Base-by-base conservation (phyloP, 2,797 vertebrate genomes). In the Euphonia xanthogaster region DNA sequence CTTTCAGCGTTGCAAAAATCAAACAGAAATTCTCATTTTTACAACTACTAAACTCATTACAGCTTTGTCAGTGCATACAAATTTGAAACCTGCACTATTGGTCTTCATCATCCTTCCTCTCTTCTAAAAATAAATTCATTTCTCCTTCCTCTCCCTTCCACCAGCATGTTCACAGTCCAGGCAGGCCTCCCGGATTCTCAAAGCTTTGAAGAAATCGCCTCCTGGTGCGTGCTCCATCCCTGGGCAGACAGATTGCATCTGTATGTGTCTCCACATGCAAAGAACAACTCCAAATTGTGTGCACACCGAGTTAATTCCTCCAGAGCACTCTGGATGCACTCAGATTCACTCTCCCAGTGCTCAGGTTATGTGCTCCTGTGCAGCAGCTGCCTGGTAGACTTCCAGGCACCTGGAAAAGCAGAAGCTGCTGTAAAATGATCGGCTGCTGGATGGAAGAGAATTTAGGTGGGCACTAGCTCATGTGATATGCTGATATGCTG, bases 31-130 rank as follows among this genome's bases (percentile, higher is more conserved):
- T 79, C 50, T 89, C 35, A 35, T 35, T 85, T 93, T 83, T 82
- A 80, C 24, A 80, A 65, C n/a, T 62, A n/a, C 57, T 11, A 14
- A 74, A 88, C 80, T 95, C 28, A 47, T 48, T 72, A 44, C 21
- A 40, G 54, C 39, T 93, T 95, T 58, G 31, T 67, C 63, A 50
- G 42, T 23, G 42, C 50, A 22, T 28, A 30, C 44, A 58, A 15
- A 77, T 63, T 73, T 74, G 53, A 87, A 85, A 82, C 22, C 24
- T 88, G 68, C 60, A 37, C 60, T 84, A 73, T 13, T 58, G 44
- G 28, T 94, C 62, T 71, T 76, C 44, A 73, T 89, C 71, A 82
- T 83, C 63, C 74, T 92, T 93, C 72, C 60, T 73, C 70, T 88
- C 60, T 82, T 81, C 80, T 74, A 55, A 87, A 86, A 71, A 79